Percentiles rank a stretch among this genome's conserved stretches.
phyloP scores from a whole-genome alignment of 2,113 vertebrate genomes.

The Seriola quinqueradiata region DNA sequence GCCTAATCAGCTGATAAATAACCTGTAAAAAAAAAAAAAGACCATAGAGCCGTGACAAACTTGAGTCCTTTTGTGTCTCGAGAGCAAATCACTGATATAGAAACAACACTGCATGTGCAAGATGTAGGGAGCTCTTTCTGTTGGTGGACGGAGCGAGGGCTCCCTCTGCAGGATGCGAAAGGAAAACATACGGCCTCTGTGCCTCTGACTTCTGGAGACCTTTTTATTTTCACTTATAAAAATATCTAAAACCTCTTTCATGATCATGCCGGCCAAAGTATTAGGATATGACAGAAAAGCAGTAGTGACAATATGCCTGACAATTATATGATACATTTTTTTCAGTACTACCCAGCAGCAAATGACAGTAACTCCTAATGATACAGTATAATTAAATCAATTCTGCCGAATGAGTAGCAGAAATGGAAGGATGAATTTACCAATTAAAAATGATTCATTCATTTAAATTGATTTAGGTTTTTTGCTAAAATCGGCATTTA shows the following conservation, averaged over 20 bases:
- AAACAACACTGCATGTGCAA: background rate
- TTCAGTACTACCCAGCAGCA: background rate
- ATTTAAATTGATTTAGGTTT: too few relatives aligned
- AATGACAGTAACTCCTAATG: background rate
- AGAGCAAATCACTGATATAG: background rate
- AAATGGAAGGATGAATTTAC: background rate
- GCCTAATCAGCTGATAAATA: too few relatives aligned
- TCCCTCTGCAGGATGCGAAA: constrained; percentile 60
- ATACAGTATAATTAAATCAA: background rate
- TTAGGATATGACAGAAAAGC: too few relatives aligned
- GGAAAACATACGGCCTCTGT: background rate
- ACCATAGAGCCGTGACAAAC: background rate
- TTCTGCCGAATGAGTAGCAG: background rate
- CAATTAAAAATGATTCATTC: too few relatives aligned
- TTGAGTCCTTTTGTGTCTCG: background rate
- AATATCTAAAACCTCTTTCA: too few relatives aligned
- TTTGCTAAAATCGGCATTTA: background rate
- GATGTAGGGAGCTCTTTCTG: background rate
- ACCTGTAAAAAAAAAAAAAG: background rate
- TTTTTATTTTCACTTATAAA: too few relatives aligned
- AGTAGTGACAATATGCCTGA: too few relatives aligned
- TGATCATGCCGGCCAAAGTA: too few relatives aligned
- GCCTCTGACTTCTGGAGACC: too few relatives aligned
- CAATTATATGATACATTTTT: background rate
- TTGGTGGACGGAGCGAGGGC: constrained; percentile 12